A percentile compares a stretch with the other conserved stretches of the same genome.
phyloP scores from a whole-genome alignment of 2,888 invertebrate genomes.

The Amphipyra tragopoginis region DNA sequence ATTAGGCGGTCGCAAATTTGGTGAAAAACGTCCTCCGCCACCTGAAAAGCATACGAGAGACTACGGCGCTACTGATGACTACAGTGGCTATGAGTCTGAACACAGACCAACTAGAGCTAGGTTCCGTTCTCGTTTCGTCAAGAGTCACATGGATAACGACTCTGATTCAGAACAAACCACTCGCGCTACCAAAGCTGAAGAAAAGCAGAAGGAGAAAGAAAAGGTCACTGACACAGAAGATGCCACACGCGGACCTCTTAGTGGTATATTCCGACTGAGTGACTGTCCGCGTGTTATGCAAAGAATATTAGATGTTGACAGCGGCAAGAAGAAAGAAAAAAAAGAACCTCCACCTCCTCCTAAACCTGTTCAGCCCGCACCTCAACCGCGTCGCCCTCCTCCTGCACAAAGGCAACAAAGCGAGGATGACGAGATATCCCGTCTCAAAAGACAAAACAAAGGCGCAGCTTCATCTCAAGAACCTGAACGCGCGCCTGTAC shows the following conservation, averaged over 20 bases:
- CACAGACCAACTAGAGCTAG: slow-evolving; percentile 91
- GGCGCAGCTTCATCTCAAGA: slow-evolving; percentile 91
- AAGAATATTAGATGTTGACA: slow-evolving; percentile 95
- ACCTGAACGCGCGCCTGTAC: slow-evolving; percentile 88
- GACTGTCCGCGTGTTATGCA: slow-evolving; percentile 97
- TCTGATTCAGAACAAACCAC: slow-evolving; percentile 92
- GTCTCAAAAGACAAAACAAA: slow-evolving; percentile 96
- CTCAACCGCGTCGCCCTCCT: slow-evolving; percentile 89
- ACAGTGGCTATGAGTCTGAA: slow-evolving; percentile 92
- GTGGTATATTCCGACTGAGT: slow-evolving; percentile 96
- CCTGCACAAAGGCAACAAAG: slow-evolving; percentile 94
- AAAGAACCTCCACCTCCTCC: slow-evolving; percentile 91
- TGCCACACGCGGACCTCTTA: slow-evolving; percentile 95
- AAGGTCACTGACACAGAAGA: slow-evolving; percentile 97
- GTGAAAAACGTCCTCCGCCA: slow-evolving; percentile 91
- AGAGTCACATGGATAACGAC: slow-evolving; percentile 93
- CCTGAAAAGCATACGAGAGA: slow-evolving; percentile 89
- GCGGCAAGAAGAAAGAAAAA: slow-evolving; percentile 93
- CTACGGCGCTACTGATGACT: slow-evolving; percentile 91
- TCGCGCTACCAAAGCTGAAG: slow-evolving; percentile 92
- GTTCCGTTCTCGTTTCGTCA: slow-evolving; percentile 93
- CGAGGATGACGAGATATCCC: slow-evolving; percentile 97
- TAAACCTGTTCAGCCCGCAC: slow-evolving; percentile 89
- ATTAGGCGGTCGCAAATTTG: slow-evolving; percentile 94
- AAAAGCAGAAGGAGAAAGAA: slow-evolving; percentile 90